Evolutionary conservation across 2,797 vertebrate genomes (phyloP).

Genomic region (Merluccius polli): DNA sequence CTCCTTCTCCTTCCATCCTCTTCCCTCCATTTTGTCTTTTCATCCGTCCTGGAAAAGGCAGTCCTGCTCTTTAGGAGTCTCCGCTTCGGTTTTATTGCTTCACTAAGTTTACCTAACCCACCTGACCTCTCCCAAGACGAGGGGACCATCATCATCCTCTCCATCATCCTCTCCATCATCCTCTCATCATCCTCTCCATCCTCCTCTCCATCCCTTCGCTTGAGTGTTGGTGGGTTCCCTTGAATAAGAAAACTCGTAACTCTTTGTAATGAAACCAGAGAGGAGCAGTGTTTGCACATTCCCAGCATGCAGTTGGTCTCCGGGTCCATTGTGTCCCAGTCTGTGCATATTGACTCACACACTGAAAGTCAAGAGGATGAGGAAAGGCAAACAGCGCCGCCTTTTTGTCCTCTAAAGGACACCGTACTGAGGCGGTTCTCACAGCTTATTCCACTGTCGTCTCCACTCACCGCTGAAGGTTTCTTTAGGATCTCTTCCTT

Average conservation of each 20-base stretch:
- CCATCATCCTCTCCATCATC: neutral
- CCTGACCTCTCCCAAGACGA: neutral
- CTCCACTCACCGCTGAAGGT: neutral
- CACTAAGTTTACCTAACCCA: neutral
- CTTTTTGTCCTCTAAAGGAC: slow-evolving; percentile 52
- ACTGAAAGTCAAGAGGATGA: slow-evolving; percentile 58
- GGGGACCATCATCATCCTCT: neutral
- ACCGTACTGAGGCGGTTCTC: slow-evolving; percentile 26
- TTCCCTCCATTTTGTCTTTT: too few species aligned
- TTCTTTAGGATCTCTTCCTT: neutral
- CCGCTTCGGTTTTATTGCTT: neutral
- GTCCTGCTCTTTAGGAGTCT: neutral
- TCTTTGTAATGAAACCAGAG: neutral
- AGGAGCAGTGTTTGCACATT: neutral
- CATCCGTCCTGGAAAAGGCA: neutral
- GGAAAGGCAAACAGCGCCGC: slow-evolving; percentile 54
- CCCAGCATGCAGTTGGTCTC: slow-evolving; percentile 4
- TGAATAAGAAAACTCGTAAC: neutral
- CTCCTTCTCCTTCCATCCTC: too few species aligned
- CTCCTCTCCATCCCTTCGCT: neutral
- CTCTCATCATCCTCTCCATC: neutral
- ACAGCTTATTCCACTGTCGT: too few species aligned
- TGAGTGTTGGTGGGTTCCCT: neutral
- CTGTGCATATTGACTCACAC: slow-evolving; percentile 58
- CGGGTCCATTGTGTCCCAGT: slow-evolving; percentile 41